phyloP scores from a whole-genome alignment of 1,140 invertebrate species.

The Drosophila sp. region DNA sequence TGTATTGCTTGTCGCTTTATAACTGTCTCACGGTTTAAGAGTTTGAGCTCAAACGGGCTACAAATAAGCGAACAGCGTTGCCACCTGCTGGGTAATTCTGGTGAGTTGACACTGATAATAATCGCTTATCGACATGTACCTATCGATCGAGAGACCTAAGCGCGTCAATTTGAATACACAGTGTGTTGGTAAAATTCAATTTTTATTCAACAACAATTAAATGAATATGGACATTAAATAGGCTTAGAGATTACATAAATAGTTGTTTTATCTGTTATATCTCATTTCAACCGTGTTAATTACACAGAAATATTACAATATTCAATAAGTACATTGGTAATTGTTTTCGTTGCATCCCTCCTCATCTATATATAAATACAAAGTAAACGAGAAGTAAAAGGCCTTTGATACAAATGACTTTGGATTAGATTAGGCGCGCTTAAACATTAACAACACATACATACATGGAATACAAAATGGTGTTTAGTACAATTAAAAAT shows the following conservation, averaged over 20 bases:
- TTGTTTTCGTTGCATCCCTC: conserved; percentile 78
- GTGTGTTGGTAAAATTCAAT: conserved; percentile 66
- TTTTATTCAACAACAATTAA: conserved; percentile 82
- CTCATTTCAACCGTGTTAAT: conserved; percentile 34
- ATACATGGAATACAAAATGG: conserved; percentile 79
- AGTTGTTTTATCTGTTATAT: conserved; percentile 44
- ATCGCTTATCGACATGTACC: background rate
- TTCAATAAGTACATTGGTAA: conserved; percentile 78
- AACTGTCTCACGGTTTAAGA: conserved; percentile 23
- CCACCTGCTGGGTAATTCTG: background rate
- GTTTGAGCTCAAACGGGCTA: conserved; percentile 6
- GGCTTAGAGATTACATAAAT: conserved; percentile 79
- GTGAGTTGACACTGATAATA: conserved; percentile 23
- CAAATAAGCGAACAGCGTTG: conserved; percentile 18
- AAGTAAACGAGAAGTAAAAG: conserved; percentile 79
- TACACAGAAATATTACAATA: conserved; percentile 63
- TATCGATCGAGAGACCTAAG: conserved; percentile 8
- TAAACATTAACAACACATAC: conserved; percentile 75
- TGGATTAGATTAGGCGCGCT: conserved; percentile 79
- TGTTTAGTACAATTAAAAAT: conserved; percentile 83
- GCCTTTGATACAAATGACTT: conserved; percentile 82
- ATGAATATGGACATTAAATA: conserved; percentile 82
- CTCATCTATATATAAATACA: conserved; percentile 60
- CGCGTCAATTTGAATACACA: conserved; percentile 29
- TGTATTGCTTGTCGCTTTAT: conserved; percentile 31